Conservation (phyloP, 2,888 invertebrate species). For the Hydropsyche betteni region DNA sequence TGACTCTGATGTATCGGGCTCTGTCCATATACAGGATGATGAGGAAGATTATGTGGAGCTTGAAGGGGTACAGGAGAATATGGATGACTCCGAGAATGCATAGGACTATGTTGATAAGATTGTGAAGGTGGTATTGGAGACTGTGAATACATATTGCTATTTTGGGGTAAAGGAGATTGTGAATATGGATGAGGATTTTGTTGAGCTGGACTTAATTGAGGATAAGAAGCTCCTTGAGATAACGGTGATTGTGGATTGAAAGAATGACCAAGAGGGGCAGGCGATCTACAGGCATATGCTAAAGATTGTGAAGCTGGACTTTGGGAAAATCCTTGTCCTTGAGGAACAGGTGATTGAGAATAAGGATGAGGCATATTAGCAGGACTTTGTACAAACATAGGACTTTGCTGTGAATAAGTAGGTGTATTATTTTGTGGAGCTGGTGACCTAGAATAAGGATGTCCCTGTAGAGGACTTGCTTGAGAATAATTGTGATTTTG, state of each 20-base stretch:
- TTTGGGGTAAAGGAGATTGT: slow-evolving; percentile 53
- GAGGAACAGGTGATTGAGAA: slow-evolving; percentile 52
- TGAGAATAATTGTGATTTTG: slow-evolving; percentile 53
- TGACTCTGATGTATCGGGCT: slow-evolving; percentile 51
- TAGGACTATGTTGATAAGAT: slow-evolving; percentile 56
- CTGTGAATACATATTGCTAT: slow-evolving; percentile 52
- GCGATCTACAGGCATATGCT: slow-evolving; percentile 51
- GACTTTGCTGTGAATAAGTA: slow-evolving; percentile 51
- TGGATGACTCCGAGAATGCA: slow-evolving; percentile 55
- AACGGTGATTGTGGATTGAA: slow-evolving; percentile 52
- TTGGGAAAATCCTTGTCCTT: slow-evolving; percentile 53
- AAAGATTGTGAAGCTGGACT: slow-evolving; percentile 50
- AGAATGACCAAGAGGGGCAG: slow-evolving; percentile 48
- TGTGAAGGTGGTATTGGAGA: slow-evolving; percentile 52
- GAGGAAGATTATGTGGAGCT: slow-evolving; percentile 38
- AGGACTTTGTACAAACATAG: slow-evolving; percentile 51
- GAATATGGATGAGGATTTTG: slow-evolving; percentile 53
- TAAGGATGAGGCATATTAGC: slow-evolving; percentile 51
- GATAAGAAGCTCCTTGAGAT: slow-evolving; percentile 55
- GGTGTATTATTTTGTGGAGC: slow-evolving; percentile 52
- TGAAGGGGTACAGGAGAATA: slow-evolving; percentile 55
- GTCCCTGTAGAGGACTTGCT: slow-evolving; percentile 53
- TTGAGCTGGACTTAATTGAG: slow-evolving; percentile 58
- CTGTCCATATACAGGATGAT: slow-evolving; percentile 54
- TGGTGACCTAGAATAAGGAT: slow-evolving; percentile 58